These are phyloP conservation scores for Leptinotarsa haldemani DNA, from an alignment of 2,888 invertebrate species.

Conservation along the genomic window DNA sequence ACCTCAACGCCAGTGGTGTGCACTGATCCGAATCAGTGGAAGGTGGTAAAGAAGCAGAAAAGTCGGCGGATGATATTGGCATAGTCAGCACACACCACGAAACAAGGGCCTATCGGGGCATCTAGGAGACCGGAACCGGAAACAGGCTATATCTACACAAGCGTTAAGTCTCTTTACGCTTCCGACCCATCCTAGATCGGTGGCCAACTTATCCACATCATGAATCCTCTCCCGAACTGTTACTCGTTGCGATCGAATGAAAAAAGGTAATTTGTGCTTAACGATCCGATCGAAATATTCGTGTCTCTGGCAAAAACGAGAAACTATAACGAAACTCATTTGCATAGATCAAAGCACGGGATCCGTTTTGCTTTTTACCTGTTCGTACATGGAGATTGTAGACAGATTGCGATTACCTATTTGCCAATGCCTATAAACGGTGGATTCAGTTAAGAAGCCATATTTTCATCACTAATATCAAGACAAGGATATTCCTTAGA, in stretches of 20 bases:
- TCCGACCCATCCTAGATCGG: conserved; percentile 60
- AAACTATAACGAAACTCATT: conserved; percentile 35
- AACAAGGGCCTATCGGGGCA: conserved; percentile 57
- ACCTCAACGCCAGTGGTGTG: conserved; percentile 39
- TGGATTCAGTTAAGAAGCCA: no score
- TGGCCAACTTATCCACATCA: conserved; percentile 60
- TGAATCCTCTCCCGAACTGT: conserved; percentile 45
- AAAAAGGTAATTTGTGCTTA: conserved; percentile 48
- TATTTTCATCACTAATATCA: no score
- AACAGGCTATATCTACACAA: conserved; percentile 60
- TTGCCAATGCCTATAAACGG: no score
- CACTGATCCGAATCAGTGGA: conserved; percentile 47
- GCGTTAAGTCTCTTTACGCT: conserved; percentile 60
- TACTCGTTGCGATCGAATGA: conserved; percentile 46
- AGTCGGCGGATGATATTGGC: conserved; percentile 41
- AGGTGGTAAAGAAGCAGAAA: conserved; percentile 35
- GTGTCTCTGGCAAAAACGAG: conserved; percentile 39
- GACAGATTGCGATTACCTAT: no score
- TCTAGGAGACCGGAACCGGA: conserved; percentile 63
- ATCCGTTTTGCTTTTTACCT: background rate
- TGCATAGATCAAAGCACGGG: conserved; percentile 34
- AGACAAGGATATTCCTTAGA: no score
- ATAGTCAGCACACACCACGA: conserved; percentile 27
- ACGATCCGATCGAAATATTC: conserved; percentile 44
- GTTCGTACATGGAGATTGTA: no score